A percentile compares a stretch with the other conserved stretches of the same genome.
Evolutionary conservation across 2,113 vertebrate species (phyloP).

Genomic region (Eptesicus fuscus): DNA sequence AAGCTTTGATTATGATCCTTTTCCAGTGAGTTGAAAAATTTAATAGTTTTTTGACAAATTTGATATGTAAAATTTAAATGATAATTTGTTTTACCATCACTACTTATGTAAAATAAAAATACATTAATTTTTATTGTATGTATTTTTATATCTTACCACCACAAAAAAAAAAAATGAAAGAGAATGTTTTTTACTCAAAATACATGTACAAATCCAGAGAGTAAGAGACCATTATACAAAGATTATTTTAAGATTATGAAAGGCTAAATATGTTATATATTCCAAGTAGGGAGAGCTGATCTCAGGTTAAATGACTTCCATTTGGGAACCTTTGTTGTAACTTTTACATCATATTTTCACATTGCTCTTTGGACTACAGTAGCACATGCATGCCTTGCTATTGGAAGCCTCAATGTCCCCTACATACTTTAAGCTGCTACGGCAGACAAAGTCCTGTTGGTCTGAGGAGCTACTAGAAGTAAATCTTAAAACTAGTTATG

Average conservation of each 20-base stretch:
- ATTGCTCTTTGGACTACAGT: not conserved
- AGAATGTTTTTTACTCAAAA: not conserved
- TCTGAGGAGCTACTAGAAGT: constrained; percentile 44
- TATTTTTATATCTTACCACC: not conserved
- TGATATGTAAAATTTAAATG: not conserved
- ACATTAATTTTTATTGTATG: not conserved
- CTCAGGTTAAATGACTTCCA: not conserved
- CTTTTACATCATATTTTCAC: not conserved
- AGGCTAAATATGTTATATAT: not conserved
- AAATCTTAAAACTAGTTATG: constrained; percentile 62
- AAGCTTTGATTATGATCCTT: not conserved
- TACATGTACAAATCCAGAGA: not conserved
- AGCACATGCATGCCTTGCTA: not conserved
- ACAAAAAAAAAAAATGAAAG: not conserved
- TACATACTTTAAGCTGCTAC: not conserved
- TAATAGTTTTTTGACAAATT: not conserved
- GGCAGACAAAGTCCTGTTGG: constrained; percentile 33
- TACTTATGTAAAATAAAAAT: not conserved
- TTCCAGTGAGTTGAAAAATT: not conserved
- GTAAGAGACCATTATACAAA: not conserved
- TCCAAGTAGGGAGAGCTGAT: not conserved
- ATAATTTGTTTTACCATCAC: not conserved
- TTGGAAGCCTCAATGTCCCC: constrained; percentile 4
- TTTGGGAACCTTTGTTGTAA: not conserved
- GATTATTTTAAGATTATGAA: not conserved